These are phyloP conservation scores for Meloe dianella DNA, from an alignment of 2,888 invertebrate genomes.

Conservation along the genomic window DNA sequence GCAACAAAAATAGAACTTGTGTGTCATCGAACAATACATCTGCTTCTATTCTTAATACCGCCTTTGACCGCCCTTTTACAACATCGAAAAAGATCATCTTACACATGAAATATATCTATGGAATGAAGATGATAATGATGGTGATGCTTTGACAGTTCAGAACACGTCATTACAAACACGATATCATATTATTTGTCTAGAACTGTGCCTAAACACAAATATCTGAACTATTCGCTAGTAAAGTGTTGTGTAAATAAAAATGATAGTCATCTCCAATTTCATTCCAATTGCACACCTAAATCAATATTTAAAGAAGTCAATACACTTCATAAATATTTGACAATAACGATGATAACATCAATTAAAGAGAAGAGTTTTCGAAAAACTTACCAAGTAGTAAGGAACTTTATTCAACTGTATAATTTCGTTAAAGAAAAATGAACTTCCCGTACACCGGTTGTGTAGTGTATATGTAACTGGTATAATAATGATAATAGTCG, in stretches of 20 bases:
- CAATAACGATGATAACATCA: neutral
- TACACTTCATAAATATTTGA: neutral
- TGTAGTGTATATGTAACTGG: no score
- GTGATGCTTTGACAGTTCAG: slow-evolving; percentile 33
- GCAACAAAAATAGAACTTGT: neutral
- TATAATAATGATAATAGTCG: neutral
- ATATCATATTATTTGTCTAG: slow-evolving; percentile 35
- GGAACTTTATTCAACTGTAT: neutral
- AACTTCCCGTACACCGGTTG: neutral
- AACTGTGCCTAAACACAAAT: neutral
- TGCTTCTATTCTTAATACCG: slow-evolving; percentile 16
- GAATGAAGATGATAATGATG: slow-evolving; percentile 3
- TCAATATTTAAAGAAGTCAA: neutral
- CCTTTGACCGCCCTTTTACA: slow-evolving; percentile 30
- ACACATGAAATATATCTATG: slow-evolving; percentile 27
- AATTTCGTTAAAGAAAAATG: neutral
- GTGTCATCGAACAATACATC: neutral
- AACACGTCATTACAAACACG: slow-evolving; percentile 38
- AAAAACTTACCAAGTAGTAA: neutral
- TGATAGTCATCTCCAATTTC: neutral
- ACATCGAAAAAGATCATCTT: slow-evolving; percentile 26
- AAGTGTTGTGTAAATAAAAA: neutral
- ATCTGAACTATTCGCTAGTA: neutral
- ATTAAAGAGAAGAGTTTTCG: slow-evolving; percentile 5
- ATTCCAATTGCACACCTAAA: neutral